Percentiles rank a stretch among this genome's conserved stretches.
Conservation (phyloP, 2,888 invertebrate species). For the Monochamus alternatus region DNA sequence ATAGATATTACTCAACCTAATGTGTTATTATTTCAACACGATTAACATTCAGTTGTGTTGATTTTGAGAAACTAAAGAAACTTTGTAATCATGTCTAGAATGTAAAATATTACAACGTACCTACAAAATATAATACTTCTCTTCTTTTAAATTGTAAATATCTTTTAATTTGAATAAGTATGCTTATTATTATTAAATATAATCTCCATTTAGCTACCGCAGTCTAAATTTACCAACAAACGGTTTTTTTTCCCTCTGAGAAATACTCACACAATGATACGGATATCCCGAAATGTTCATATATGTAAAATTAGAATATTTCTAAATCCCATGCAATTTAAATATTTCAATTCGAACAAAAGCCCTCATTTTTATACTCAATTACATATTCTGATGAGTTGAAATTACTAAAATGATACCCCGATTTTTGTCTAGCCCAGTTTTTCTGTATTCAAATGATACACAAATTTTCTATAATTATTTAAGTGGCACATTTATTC, state of each 20-base stretch:
- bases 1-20: too few species aligned
- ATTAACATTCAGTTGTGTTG: too few species aligned
- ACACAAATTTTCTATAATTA: constrained; percentile 37
- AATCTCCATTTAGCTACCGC: constrained; percentile 7
- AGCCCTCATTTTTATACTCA: constrained; percentile 32
- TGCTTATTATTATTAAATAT: constrained; percentile 11
- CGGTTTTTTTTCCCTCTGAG: constrained; percentile 1
- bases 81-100: too few species aligned
- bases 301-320: constrained; percentile 16
- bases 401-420: constrained; percentile 37
- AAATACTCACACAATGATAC: constrained; percentile 28
- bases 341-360: constrained; percentile 30
- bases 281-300: constrained; percentile 20
- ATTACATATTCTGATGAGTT: constrained; percentile 30
- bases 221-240: constrained; percentile 7
- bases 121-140: too few species aligned
- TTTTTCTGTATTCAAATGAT: constrained; percentile 39
- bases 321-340: constrained; percentile 32
- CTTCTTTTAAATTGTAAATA: too few species aligned
- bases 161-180: background rate
- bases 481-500: constrained; percentile 10
- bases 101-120: too few species aligned
- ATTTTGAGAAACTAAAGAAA: too few species aligned
- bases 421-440: constrained; percentile 17
- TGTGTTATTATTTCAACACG: too few species aligned